Conservation (phyloP, 2,888 invertebrate species). For the Bombylius major region DNA sequence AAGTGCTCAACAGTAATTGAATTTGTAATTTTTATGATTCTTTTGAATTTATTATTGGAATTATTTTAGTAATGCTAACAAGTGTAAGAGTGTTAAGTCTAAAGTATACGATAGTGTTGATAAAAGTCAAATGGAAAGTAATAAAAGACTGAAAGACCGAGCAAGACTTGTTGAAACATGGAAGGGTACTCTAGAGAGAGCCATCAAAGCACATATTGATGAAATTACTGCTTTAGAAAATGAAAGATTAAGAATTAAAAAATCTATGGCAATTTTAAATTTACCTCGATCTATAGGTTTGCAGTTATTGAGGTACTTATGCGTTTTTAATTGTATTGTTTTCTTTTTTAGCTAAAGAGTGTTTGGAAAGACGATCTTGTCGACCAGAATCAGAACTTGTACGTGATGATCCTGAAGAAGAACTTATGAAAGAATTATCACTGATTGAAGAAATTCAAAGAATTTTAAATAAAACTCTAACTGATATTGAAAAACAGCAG, state of each 20-base stretch:
- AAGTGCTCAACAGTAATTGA: constrained; percentile 39
- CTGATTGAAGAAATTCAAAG: constrained; percentile 55
- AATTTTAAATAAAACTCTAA: constrained; percentile 46
- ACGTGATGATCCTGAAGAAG: constrained; percentile 62
- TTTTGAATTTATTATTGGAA: not conserved
- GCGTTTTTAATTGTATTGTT: too few relatives aligned
- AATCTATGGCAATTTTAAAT: constrained; percentile 51
- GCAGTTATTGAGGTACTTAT: not conserved
- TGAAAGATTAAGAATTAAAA: constrained; percentile 53
- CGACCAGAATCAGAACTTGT: constrained; percentile 62
- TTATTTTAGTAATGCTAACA: constrained; percentile 40
- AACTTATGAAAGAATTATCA: constrained; percentile 60
- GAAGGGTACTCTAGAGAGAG: constrained; percentile 61
- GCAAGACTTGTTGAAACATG: constrained; percentile 57
- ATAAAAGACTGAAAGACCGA: constrained; percentile 49
- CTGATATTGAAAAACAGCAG: constrained; percentile 57
- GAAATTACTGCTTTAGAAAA: constrained; percentile 57
- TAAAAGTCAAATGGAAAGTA: constrained; percentile 55
- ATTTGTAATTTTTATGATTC: not conserved
- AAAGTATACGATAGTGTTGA: constrained; percentile 52
- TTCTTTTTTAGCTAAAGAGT: constrained; percentile 45
- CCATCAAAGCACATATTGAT: constrained; percentile 52
- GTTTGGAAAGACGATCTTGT: constrained; percentile 55
- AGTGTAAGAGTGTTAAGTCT: constrained; percentile 49
- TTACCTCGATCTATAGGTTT: constrained; percentile 58